These are phyloP conservation scores for Myopa testacea DNA, from an alignment of 2,888 invertebrate genomes.

Conservation along the genomic window DNA sequence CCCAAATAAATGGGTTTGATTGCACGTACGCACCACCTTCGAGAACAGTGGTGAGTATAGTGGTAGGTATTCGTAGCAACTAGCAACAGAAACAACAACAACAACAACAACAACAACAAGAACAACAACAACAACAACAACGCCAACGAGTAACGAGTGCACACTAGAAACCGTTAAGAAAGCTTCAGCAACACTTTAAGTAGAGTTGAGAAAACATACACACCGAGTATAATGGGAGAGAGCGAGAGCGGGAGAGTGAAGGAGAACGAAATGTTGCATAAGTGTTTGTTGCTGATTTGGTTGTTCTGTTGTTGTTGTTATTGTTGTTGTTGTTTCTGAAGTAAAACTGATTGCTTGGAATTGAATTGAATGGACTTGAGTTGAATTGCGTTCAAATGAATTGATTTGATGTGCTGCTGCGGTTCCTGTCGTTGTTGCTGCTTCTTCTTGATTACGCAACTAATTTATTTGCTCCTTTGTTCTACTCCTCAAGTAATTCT, in stretches of 20 bases:
- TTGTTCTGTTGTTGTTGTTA: neutral
- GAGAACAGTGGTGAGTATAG: neutral
- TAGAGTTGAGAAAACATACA: too few species aligned
- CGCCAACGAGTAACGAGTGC: neutral
- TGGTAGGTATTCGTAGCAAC: too few species aligned
- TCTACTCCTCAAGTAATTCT: too few species aligned
- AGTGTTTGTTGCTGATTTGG: neutral
- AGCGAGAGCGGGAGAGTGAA: too few species aligned
- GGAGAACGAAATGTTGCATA: too few species aligned
- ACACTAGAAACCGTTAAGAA: neutral
- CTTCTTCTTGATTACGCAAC: neutral
- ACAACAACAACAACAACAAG: neutral
- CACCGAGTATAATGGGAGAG: too few species aligned
- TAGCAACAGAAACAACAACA: neutral
- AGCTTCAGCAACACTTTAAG: too few species aligned
- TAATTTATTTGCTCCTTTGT: neutral
- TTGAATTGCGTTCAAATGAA: neutral
- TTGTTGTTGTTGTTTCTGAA: neutral
- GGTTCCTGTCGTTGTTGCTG: neutral
- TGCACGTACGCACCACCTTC: constrained; percentile 21
- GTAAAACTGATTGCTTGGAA: neutral
- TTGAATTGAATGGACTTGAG: constrained; percentile 7
- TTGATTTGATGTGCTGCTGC: neutral
- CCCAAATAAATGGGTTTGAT: constrained; percentile 10
- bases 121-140: constrained; percentile 7